These are phyloP conservation scores for Siniperca obscura DNA, from an alignment of 2,797 vertebrate genomes.

Conservation along the genomic window DNA sequence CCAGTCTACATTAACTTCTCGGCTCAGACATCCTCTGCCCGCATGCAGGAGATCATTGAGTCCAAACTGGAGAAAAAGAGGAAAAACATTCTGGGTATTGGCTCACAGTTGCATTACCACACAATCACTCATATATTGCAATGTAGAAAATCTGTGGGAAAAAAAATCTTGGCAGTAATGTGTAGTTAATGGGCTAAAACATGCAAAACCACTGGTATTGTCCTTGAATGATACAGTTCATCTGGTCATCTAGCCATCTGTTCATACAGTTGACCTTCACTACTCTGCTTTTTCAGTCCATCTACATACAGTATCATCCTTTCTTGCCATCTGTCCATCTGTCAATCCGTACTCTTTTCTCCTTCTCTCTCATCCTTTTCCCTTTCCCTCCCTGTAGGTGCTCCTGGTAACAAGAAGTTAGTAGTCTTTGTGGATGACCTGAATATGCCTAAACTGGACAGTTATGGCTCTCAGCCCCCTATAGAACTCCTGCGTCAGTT, in stretches of 20 bases:
- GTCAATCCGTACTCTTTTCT: background rate
- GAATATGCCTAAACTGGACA: conserved; percentile 91
- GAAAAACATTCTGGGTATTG: conserved; percentile 87
- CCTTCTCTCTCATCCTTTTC: background rate
- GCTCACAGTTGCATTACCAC: background rate
- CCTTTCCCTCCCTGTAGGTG: conserved; percentile 74
- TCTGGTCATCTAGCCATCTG: background rate
- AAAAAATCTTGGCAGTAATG: background rate
- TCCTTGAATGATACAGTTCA: background rate
- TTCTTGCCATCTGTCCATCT: background rate
- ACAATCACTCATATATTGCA: background rate
- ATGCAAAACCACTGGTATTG: background rate
- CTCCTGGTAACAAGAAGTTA: conserved; percentile 86
- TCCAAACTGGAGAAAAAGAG: conserved; percentile 91
- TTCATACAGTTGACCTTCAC: background rate
- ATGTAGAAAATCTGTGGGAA: background rate
- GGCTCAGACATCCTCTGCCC: conserved; percentile 88
- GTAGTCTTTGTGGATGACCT: conserved; percentile 91
- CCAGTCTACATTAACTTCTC: conserved; percentile 91
- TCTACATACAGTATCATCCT: background rate
- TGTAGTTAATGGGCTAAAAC: background rate
- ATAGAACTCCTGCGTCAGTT: conserved; percentile 90
- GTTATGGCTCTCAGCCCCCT: conserved; percentile 90
- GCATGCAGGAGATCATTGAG: conserved; percentile 91
- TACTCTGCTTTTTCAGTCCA: background rate